Percentiles rank a stretch among this genome's conserved stretches.
Evolutionary conservation across 2,888 invertebrate genomes (phyloP).

Genomic region (Hymenopus coronatus): DNA sequence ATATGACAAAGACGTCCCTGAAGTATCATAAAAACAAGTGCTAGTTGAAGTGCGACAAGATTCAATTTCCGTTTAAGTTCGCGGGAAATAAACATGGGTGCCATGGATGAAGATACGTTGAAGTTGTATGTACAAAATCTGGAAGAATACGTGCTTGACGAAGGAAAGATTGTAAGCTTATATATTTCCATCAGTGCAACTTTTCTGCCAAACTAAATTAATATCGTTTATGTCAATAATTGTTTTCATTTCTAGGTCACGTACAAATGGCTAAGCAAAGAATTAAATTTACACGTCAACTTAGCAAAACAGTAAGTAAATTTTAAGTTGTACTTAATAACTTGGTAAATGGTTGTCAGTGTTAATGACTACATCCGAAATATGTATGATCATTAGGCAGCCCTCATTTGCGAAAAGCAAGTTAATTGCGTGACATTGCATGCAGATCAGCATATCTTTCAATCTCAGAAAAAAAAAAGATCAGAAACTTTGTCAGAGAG

Average conservation of each 20-base stretch:
- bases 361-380: background rate
- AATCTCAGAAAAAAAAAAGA: no score
- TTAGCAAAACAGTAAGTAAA: constrained; percentile 45
- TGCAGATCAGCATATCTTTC: no score
- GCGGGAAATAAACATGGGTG: background rate
- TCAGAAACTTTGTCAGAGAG: no score
- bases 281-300: constrained; percentile 48
- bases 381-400: background rate
- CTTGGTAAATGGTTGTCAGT: no score
- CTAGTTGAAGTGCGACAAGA: background rate
- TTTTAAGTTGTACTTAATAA: background rate
- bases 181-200: background rate
- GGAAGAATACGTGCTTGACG: constrained; percentile 34
- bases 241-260: constrained; percentile 44
- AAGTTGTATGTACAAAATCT: constrained; percentile 11
- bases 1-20: background rate
- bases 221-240: background rate
- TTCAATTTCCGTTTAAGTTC: background rate
- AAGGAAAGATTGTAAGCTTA: constrained; percentile 41
- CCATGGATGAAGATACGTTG: background rate
- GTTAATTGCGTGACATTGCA: no score
- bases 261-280: constrained; percentile 49
- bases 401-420: background rate
- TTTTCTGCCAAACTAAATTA: constrained; percentile 14
- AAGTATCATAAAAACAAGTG: background rate